phyloP scores from a whole-genome alignment of 2,888 invertebrate species.

The Orchesellides sinensis region DNA sequence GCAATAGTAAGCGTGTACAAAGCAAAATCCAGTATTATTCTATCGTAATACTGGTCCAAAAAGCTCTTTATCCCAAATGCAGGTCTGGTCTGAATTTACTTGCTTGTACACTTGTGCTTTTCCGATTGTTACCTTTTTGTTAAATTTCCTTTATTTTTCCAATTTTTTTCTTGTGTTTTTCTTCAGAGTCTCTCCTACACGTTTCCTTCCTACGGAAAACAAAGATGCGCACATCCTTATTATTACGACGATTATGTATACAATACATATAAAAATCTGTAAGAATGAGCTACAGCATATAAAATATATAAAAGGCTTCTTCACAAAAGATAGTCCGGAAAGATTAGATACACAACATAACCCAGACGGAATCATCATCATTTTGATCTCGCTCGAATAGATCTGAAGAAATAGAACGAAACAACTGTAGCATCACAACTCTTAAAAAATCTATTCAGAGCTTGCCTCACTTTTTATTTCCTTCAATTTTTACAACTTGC shows the following conservation, averaged over 20 bases:
- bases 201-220: constrained; percentile 28
- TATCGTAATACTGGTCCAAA: too few species aligned
- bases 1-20: constrained; percentile 1
- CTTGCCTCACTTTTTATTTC: constrained; percentile 9
- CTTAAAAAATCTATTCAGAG: background rate
- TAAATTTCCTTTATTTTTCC: constrained; percentile 10
- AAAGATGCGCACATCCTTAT: constrained; percentile 61
- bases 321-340: constrained; percentile 40
- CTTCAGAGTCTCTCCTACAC: background rate
- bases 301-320: background rate
- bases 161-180: constrained; percentile 7
- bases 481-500: constrained; percentile 21
- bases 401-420: background rate
- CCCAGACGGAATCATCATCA: background rate
- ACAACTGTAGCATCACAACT: too few species aligned
- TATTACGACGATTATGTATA: constrained; percentile 20
- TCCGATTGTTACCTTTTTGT: background rate
- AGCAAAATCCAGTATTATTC: background rate
- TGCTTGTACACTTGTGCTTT: constrained; percentile 2
- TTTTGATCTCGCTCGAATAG: constrained; percentile 1
- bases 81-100: background rate
- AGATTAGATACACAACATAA: constrained; percentile 34
- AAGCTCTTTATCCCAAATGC: background rate
- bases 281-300: background rate
- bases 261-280: constrained; percentile 1